Percentiles rank a stretch among this genome's conserved stretches.
Conservation (phyloP, 2,888 invertebrate genomes). For the Dryocosmus kuriphilus region DNA sequence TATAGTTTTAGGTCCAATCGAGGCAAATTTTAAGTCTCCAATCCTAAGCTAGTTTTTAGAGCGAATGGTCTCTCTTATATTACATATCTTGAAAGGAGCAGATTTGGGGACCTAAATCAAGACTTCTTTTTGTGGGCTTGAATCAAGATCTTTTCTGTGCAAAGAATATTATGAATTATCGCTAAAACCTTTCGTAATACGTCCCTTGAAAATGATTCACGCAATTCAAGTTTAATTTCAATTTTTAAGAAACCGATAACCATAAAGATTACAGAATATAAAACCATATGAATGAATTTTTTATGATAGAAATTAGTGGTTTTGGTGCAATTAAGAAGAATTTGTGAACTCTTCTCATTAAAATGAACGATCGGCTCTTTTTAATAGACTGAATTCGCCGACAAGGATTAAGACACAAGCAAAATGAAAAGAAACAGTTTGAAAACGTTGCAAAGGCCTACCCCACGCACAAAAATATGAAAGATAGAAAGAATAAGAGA, state of each 20-base stretch:
- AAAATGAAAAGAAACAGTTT: slow-evolving; percentile 30
- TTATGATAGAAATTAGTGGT: not conserved
- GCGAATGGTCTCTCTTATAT: too few relatives aligned
- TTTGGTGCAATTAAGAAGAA: slow-evolving; percentile 15
- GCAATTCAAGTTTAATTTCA: not conserved
- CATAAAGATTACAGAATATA: not conserved
- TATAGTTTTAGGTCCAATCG: too few relatives aligned
- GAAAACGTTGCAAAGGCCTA: slow-evolving; percentile 25
- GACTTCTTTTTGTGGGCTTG: too few relatives aligned
- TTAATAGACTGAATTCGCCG: slow-evolving; percentile 37
- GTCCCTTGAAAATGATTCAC: not conserved
- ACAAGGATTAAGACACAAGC: slow-evolving; percentile 7
- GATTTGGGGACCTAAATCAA: too few relatives aligned
- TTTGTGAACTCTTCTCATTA: slow-evolving; percentile 40
- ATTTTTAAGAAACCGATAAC: not conserved
- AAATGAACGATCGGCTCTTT: slow-evolving; percentile 26
- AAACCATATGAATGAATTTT: slow-evolving; percentile 2
- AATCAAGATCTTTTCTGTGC: too few relatives aligned
- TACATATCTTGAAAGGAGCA: too few relatives aligned
- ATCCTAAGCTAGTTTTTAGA: too few relatives aligned
- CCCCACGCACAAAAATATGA: slow-evolving; percentile 40
- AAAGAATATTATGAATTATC: not conserved
- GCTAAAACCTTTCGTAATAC: not conserved
- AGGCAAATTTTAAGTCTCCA: too few relatives aligned
- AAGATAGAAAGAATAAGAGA: slow-evolving; percentile 29